Base-by-base conservation (phyloP, 2,797 vertebrate genomes). In the Oophaga sylvatica region DNA sequence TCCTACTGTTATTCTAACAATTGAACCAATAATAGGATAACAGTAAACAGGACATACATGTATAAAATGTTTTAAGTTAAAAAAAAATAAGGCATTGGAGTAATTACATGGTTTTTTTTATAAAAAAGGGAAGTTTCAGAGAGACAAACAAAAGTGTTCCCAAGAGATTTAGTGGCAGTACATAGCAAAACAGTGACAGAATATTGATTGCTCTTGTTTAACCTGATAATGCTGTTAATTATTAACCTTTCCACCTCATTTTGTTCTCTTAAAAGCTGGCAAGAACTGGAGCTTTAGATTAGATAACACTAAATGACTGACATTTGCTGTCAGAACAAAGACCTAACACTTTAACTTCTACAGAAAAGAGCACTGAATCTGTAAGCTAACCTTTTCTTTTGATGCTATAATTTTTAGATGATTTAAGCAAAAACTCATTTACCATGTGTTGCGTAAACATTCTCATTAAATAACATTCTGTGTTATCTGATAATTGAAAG, bases 221-320 rank as follows among this genome's bases (percentile, higher is more conserved):
- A 88, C 79, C 85, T 90, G 87, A 87, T 90, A 86, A 84, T 87
- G 59, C 57, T 86, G 90, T 89, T 91, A 89, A 90, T 91, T 91
- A 88, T 48, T 11, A 31, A 59, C 71, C 62, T 82, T 91, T 90
- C 90, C 48, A 81, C 2, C 87, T 91, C 63, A 57, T 86, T 84
- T 91, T 87, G 90, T 53, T 62, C 73, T 89, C 86, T 79, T 90
- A 48, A 87, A 31, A 91, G 86, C 31, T 90, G 81, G 15, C 87
- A 92, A 84, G 22, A 84, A 87, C 85, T 59, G 0, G 78, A 90
- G 45, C 45, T 91, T 90, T 88, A 90, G 73, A 84, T 90, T 88
- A 90, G 70, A 76, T 88, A 68, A 71, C n/a, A 22, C 56, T 29
- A 80, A 57, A 2, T 86, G 82, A 91, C 45, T 85, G 88, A 91